phyloP scores from a whole-genome alignment of 2,113 vertebrate species.

The Macroglossus sobrinus region DNA sequence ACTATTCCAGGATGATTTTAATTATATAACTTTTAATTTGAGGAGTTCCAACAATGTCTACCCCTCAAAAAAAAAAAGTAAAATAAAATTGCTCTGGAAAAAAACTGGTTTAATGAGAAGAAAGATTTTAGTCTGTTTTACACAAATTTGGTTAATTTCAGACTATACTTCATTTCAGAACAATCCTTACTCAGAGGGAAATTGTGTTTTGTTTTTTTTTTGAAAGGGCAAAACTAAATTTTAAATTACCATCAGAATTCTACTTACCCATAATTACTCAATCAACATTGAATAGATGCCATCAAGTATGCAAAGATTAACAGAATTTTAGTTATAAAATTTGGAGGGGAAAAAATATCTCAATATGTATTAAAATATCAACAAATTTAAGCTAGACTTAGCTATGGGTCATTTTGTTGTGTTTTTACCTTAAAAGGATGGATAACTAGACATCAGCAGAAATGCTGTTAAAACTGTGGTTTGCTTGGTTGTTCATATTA shows the following conservation, averaged over 20 bases:
- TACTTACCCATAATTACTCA: background rate
- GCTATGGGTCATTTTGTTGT: background rate
- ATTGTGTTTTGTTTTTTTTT: background rate
- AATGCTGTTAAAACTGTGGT: background rate
- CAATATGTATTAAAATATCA: background rate
- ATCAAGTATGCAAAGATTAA: background rate
- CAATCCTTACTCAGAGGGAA: background rate
- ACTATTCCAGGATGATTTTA: constrained; percentile 44
- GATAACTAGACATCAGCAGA: background rate
- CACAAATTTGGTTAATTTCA: background rate
- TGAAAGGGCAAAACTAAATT: constrained; percentile 35
- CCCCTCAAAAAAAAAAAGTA: background rate
- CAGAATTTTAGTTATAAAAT: constrained; percentile 44
- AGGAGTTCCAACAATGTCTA: background rate
- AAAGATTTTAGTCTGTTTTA: background rate
- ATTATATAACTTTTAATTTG: background rate
- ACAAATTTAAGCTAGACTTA: background rate
- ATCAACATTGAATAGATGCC: background rate
- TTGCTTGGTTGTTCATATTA: background rate
- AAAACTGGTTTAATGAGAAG: background rate
- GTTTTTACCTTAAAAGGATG: background rate
- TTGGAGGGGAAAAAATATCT: background rate
- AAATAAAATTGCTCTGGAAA: constrained; percentile 28
- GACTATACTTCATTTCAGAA: background rate
- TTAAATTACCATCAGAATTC: constrained; percentile 11